Conservation (phyloP, 1,140 invertebrate genomes). For the Mesaphorura yosii region DNA sequence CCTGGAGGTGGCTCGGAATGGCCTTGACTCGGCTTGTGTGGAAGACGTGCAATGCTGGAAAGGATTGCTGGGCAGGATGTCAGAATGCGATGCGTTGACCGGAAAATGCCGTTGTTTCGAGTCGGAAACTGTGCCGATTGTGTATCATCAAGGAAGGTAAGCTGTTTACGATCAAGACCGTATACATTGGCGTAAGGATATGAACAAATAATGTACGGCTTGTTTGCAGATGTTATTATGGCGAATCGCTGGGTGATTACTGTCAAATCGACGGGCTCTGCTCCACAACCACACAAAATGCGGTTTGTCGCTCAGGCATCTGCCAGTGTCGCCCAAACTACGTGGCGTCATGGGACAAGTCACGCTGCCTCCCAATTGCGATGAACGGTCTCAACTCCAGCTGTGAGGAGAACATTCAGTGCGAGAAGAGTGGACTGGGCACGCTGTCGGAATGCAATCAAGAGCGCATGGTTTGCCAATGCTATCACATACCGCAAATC, state of each 20-base stretch:
- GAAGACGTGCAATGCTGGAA: conserved; percentile 31
- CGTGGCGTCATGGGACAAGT: conserved; percentile 29
- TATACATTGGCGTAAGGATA: background rate
- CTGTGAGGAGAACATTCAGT: conserved; percentile 31
- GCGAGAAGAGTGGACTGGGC: conserved; percentile 27
- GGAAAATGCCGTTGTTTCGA: conserved; percentile 29
- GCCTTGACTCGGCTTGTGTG: conserved; percentile 27
- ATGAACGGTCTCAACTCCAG: conserved; percentile 22
- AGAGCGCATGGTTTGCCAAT: conserved; percentile 28
- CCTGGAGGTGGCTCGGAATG: conserved; percentile 28
- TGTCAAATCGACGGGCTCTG: conserved; percentile 31
- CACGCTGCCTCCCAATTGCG: conserved; percentile 24
- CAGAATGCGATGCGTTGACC: conserved; percentile 15
- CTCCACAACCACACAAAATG: conserved; percentile 22
- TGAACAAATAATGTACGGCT: background rate
- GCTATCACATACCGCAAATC: conserved; percentile 26
- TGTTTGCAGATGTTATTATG: conserved; percentile 25
- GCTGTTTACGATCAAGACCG: background rate
- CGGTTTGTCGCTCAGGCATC: conserved; percentile 17
- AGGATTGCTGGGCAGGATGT: conserved; percentile 24
- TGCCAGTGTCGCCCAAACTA: conserved; percentile 27
- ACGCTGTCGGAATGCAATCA: conserved; percentile 30
- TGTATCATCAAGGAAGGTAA: conserved; percentile 30
- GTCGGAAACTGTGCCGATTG: conserved; percentile 28
- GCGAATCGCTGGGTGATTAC: conserved; percentile 26